phyloP scores from a whole-genome alignment of 2,888 invertebrate species.

The Seira sanloemensis region DNA sequence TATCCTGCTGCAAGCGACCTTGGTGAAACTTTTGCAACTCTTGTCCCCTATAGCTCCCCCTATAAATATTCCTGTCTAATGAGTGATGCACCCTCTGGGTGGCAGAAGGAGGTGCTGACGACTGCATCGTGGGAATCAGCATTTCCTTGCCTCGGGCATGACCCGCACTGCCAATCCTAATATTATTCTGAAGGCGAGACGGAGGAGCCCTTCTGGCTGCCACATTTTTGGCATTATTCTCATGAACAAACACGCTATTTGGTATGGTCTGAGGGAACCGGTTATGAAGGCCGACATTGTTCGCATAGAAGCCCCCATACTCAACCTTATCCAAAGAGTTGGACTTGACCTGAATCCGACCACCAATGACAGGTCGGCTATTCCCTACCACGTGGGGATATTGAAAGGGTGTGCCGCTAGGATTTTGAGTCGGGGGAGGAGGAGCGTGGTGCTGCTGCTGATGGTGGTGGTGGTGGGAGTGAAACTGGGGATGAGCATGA shows the following conservation, averaged over 20 bases:
- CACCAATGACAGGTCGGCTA: slow-evolving; percentile 54
- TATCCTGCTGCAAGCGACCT: neutral
- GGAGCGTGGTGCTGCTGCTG: neutral
- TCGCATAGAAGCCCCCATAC: neutral
- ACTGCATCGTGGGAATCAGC: slow-evolving; percentile 37
- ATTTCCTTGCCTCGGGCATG: slow-evolving; percentile 39
- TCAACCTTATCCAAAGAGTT: slow-evolving; percentile 6
- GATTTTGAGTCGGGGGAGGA: neutral
- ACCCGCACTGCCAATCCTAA: neutral
- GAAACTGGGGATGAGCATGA: slow-evolving; percentile 28
- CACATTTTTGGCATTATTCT: slow-evolving; percentile 46
- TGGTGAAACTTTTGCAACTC: slow-evolving; percentile 22
- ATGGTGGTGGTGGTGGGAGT: slow-evolving; percentile 21
- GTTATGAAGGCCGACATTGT: neutral
- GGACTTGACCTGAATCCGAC: slow-evolving; percentile 45
- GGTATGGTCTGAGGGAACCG: slow-evolving; percentile 28
- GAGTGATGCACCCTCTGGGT: slow-evolving; percentile 46
- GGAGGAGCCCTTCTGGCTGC: slow-evolving; percentile 1
- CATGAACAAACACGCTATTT: slow-evolving; percentile 34
- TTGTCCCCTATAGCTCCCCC: slow-evolving; percentile 42
- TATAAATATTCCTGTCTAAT: slow-evolving; percentile 42
- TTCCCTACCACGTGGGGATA: slow-evolving; percentile 57
- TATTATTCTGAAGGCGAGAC: neutral
- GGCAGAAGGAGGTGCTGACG: neutral
- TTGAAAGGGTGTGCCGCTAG: neutral